phyloP scores from a whole-genome alignment of 2,888 invertebrate species.

The Agriopis marginaria region DNA sequence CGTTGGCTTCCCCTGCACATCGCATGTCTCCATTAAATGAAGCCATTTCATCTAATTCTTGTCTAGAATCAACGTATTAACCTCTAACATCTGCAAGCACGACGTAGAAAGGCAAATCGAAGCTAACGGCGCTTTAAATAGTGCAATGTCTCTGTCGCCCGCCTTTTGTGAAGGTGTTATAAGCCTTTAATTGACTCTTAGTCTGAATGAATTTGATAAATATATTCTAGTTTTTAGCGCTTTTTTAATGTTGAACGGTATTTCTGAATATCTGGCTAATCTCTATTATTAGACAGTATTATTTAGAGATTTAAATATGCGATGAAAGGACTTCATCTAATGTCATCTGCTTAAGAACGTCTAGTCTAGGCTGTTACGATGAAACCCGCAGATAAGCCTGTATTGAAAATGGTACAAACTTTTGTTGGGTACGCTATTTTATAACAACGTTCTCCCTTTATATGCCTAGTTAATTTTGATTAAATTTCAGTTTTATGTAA shows the following conservation, averaged over 20 bases:
- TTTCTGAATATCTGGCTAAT: conserved; percentile 7
- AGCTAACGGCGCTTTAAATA: conserved; percentile 27
- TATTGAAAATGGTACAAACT: conserved; percentile 7
- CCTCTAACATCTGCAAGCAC: conserved; percentile 31
- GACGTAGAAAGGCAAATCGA: conserved; percentile 28
- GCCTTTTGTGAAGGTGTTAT: conserved; percentile 15
- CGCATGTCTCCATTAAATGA: conserved; percentile 43
- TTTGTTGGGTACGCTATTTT: conserved; percentile 7
- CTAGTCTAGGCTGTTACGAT: not conserved
- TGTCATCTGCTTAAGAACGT: not conserved
- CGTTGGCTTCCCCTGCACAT: conserved; percentile 17
- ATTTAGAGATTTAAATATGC: not conserved
- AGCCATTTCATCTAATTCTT: conserved; percentile 47
- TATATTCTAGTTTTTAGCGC: not conserved
- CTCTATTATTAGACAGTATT: conserved; percentile 3
- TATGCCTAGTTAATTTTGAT: conserved; percentile 3
- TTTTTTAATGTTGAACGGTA: conserved; percentile 7
- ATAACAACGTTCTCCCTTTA: conserved; percentile 4
- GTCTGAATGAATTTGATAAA: conserved; percentile 6
- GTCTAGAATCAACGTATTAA: conserved; percentile 46
- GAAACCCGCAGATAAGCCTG: conserved; percentile 2
- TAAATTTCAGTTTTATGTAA: conserved; percentile 2
- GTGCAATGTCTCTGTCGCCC: conserved; percentile 17
- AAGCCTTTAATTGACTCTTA: conserved; percentile 16
- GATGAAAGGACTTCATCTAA: not conserved